phyloP scores from a whole-genome alignment of 2,113 vertebrate species.

The Channa maculata region DNA sequence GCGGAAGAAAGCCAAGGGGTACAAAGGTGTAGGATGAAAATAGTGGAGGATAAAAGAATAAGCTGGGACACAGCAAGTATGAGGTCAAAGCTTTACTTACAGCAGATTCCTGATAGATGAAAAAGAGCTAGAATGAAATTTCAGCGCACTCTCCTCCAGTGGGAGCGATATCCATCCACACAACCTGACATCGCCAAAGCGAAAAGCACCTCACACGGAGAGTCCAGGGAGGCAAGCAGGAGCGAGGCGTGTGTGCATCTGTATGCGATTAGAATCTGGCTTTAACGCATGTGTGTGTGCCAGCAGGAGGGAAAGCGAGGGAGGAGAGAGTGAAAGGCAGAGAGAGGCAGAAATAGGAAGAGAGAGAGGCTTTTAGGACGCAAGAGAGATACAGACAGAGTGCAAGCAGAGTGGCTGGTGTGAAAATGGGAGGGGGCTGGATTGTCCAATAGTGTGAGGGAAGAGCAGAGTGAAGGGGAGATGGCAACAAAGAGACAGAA shows the following conservation, averaged over 20 bases:
- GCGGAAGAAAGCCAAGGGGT: constrained; percentile 24
- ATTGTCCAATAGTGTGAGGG: constrained; percentile 61
- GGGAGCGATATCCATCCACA: constrained; percentile 49
- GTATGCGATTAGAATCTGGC: constrained; percentile 37
- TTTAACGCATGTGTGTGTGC: constrained; percentile 51
- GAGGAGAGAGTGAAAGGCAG: constrained; percentile 6
- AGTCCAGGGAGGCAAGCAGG: constrained; percentile 15
- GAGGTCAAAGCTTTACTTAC: constrained; percentile 61
- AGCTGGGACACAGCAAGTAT: constrained; percentile 14
- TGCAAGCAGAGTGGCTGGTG: constrained; percentile 68
- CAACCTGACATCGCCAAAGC: constrained; percentile 53
- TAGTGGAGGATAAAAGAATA: constrained; percentile 24
- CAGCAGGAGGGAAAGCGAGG: constrained; percentile 33
- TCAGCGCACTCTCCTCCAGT: constrained; percentile 62
- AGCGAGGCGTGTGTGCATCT: constrained; percentile 36
- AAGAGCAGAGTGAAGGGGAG: constrained; percentile 61
- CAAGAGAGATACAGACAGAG: constrained; percentile 59
- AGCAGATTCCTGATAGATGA: constrained; percentile 53
- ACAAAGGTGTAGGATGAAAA: constrained; percentile 10
- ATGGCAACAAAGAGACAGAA: constrained; percentile 72
- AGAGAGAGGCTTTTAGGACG: constrained; percentile 35
- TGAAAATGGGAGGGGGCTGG: constrained; percentile 68
- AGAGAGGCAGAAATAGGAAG: constrained; percentile 37
- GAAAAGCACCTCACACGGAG: constrained; percentile 37
- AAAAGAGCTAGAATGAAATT: constrained; percentile 41